A percentile compares a stretch with the other conserved stretches of the same genome.
Evolutionary conservation across 1,140 invertebrate species (phyloP).

Genomic region (Varroa destructor): DNA sequence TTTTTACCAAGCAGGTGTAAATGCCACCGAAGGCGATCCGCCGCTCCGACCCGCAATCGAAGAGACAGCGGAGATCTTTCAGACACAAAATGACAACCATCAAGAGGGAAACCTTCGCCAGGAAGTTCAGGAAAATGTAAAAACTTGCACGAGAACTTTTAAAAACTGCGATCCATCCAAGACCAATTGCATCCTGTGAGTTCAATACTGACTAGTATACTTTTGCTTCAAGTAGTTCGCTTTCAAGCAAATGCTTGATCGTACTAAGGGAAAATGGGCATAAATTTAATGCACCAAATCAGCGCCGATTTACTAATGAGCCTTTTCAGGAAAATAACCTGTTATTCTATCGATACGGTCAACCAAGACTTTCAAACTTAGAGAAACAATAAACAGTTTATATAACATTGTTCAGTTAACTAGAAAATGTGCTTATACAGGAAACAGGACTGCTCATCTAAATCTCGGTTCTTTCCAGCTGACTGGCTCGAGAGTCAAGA

Average conservation of each 20-base stretch:
- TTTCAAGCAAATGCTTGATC: not conserved
- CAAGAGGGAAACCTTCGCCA: too few species aligned
- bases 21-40: too few species aligned
- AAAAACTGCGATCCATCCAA: not conserved
- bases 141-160: slow-evolving; percentile 4
- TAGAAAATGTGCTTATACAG: too few species aligned
- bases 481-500: too few species aligned
- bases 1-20: too few species aligned
- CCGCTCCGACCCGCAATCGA: too few species aligned
- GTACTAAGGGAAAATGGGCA: not conserved
- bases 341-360: not conserved
- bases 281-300: not conserved
- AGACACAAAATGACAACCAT: too few species aligned
- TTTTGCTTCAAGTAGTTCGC: slow-evolving; percentile 4
- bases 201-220: not conserved
- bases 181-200: slow-evolving; percentile 14
- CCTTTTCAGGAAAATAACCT: not conserved
- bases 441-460: too few species aligned
- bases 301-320: not conserved
- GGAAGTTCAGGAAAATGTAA: not conserved
- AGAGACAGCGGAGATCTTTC: too few species aligned
- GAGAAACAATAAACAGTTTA: not conserved
- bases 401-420: too few species aligned
- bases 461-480: too few species aligned
- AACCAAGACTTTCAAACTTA: not conserved